Evolutionary conservation across 35 echinoderm and acorn worm species (phyloP).

Genomic region (Nesometra sesokonis): DNA sequence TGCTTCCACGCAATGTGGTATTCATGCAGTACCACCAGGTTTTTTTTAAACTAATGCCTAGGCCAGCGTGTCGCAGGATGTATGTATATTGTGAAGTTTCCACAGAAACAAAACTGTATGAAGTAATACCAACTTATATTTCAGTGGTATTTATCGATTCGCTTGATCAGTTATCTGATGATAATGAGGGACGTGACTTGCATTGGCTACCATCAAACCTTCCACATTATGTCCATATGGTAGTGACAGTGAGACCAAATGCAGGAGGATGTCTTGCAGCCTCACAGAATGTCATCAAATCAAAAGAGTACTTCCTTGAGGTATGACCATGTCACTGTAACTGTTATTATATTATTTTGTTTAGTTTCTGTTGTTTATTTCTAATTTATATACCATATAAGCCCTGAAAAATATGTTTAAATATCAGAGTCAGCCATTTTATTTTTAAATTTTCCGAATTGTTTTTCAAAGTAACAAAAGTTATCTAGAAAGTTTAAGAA

Average conservation of each 20-base stretch:
- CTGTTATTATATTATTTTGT: neutral
- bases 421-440: too few relatives aligned
- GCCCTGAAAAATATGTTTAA: neutral
- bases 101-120: too few relatives aligned
- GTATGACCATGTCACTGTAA: too few relatives aligned
- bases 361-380: neutral
- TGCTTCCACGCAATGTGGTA: too few relatives aligned
- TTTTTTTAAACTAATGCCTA: too few relatives aligned
- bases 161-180: conserved; percentile 78
- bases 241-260: conserved; percentile 54
- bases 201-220: conserved; percentile 54
- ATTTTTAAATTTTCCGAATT: too few relatives aligned
- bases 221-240: conserved; percentile 51
- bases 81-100: too few relatives aligned
- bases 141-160: conserved; percentile 76
- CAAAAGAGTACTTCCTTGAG: conserved; percentile 18
- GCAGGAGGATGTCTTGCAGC: conserved; percentile 59
- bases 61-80: too few relatives aligned
- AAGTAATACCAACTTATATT: neutral
- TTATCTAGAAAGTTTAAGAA: too few relatives aligned
- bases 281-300: conserved; percentile 27
- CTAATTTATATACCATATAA: neutral
- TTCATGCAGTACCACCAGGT: too few relatives aligned
- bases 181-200: conserved; percentile 67
- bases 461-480: too few relatives aligned